A percentile compares a stretch with the other conserved stretches of the same genome.
Conservation (phyloP, 2,113 vertebrate species). For the Poecile atricapillus region DNA sequence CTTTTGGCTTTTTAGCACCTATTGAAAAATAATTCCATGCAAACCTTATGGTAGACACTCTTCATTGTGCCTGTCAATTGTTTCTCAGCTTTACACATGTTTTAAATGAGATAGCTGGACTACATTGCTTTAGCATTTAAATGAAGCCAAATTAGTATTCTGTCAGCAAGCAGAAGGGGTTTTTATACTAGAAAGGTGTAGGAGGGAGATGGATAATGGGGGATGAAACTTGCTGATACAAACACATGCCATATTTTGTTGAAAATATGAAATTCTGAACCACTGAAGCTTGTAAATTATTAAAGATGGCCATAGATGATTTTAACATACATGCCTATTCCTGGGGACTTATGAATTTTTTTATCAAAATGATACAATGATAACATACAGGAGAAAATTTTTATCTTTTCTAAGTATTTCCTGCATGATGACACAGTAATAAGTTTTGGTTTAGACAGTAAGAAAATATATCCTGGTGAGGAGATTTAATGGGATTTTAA, state of each 20-base stretch:
- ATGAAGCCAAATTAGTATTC: constrained; percentile 64
- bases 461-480: background rate
- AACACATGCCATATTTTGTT: constrained; percentile 42
- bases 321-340: background rate
- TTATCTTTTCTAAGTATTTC: background rate
- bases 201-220: constrained; percentile 49
- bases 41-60: background rate
- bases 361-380: background rate
- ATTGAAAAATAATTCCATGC: background rate
- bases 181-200: constrained; percentile 47
- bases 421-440: background rate
- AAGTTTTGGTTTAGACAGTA: background rate
- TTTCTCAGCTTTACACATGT: constrained; percentile 20
- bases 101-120: constrained; percentile 43
- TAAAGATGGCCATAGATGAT: background rate
- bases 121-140: constrained; percentile 52
- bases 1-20: background rate
- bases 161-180: constrained; percentile 43
- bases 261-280: constrained; percentile 5
- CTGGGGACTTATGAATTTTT: background rate
- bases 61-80: constrained; percentile 22
- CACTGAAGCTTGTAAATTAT: background rate
- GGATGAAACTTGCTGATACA: constrained; percentile 57
- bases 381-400: background rate
- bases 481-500: background rate